Percentiles rank a stretch among this genome's conserved stretches.
Conservation (phyloP, 2,113 vertebrate species). For the Raphicerus campestris region DNA sequence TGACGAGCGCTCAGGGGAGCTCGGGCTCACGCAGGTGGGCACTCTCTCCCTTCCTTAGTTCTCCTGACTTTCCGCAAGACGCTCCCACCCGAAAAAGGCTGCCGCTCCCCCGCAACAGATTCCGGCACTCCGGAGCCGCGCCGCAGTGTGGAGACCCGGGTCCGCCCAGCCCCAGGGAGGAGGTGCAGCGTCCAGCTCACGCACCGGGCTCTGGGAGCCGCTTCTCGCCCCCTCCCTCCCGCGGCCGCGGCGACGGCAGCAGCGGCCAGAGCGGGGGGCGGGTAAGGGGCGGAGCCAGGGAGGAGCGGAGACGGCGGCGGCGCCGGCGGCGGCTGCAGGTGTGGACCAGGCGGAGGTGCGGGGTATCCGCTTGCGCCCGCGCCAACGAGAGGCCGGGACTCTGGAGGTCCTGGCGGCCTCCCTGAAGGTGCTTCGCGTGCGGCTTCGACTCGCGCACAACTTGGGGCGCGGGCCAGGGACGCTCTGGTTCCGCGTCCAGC, state of each 20-base stretch:
- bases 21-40: neutral
- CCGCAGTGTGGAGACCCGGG: neutral
- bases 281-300: constrained; percentile 29
- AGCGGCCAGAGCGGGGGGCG: neutral
- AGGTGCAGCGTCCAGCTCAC: neutral
- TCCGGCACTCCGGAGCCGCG: neutral
- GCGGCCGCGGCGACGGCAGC: neutral
- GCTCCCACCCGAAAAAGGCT: neutral
- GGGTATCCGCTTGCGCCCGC: neutral
- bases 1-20: neutral
- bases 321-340: constrained; percentile 61
- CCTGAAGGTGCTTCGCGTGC: neutral
- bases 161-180: neutral
- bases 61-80: neutral
- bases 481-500: neutral
- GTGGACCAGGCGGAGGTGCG: constrained; percentile 29
- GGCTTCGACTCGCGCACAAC: neutral
- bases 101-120: neutral
- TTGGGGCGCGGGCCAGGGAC: neutral
- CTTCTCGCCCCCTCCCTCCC: neutral
- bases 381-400: rapidly evolving
- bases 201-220: neutral
- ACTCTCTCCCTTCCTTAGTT: neutral
- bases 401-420: no score
- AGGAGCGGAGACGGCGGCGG: neutral